phyloP scores from a whole-genome alignment of 2,113 vertebrate genomes.

The Salvator merianae region DNA sequence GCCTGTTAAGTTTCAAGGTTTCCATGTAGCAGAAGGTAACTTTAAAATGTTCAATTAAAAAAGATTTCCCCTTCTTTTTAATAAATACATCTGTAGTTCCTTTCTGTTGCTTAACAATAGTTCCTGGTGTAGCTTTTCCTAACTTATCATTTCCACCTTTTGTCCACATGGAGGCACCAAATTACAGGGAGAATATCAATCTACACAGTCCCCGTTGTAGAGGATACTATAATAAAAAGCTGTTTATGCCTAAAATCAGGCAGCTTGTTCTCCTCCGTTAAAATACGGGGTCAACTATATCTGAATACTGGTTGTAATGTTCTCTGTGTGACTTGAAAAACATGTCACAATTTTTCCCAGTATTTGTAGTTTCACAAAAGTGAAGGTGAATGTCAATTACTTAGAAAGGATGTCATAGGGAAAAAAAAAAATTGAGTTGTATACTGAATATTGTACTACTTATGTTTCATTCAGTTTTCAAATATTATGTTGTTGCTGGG shows the following conservation, averaged over 20 bases:
- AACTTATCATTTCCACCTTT: slow-evolving; percentile 48
- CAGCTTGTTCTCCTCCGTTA: not conserved
- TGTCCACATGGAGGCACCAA: slow-evolving; percentile 73
- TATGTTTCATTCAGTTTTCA: not conserved
- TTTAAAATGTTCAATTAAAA: not conserved
- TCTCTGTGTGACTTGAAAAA: rapidly evolving
- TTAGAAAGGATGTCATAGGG: not conserved
- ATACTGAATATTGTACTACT: not conserved
- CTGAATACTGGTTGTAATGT: not conserved
- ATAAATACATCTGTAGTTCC: not conserved
- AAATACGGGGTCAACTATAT: not conserved
- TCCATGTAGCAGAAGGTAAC: slow-evolving; percentile 94
- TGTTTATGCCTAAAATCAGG: not conserved
- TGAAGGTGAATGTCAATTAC: slow-evolving; percentile 4
- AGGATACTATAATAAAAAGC: not conserved
- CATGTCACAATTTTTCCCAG: slow-evolving; percentile 6
- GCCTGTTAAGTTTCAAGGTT: slow-evolving; percentile 98
- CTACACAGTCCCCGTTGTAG: not conserved
- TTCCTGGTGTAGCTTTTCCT: not conserved
- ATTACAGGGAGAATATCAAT: slow-evolving; percentile 43
- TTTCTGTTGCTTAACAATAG: not conserved
- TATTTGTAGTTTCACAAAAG: not conserved
- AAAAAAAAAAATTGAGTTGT: not conserved
- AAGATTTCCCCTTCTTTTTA: not conserved
- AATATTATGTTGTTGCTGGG: too few relatives aligned